Base-by-base conservation (phyloP, 1,140 invertebrate species). In the Spodoptera frugiperda region DNA sequence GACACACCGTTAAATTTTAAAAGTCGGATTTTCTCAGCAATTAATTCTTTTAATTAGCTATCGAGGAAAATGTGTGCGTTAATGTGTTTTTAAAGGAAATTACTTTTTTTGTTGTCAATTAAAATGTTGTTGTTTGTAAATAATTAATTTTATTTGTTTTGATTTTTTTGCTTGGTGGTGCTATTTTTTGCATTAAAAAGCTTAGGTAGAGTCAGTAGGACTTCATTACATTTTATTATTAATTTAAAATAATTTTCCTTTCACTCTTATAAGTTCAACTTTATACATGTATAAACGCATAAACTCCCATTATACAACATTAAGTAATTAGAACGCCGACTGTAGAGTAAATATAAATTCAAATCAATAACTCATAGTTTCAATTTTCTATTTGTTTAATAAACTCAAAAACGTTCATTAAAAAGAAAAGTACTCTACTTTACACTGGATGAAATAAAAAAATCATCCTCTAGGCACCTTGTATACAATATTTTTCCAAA, bases 1-100 rank as follows among this genome's bases (percentile, higher is more conserved):
- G 85, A 74, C 85, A 86, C 84, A 80, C 83, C 85, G 86, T 90
- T 85, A 89, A 88, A 89, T 87, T 86, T 90, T 82, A 86, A 89
- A 88, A 79, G 80, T 54, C 76, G 81, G 79, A 89, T 89, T 90
- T 90, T 87, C 81, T 82, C 88, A 86, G 88, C 85, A 88, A 88
- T 89, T 90, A 89, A 81, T 82, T 67, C 81, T 77, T 84, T 73
- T 10, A 44, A 73, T 46, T 49, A 55, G 17, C 30, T 61, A 61
- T 46, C n/a, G 49, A 39, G n/a, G 49, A 15, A 21, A 49, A 65
- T 48, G 19, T 25, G 21, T 54, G 30, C 10, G 39, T 55, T 19
- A 30, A 44, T 8, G 19, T 55, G 17, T 71, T 71, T 46, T 53
- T n/a, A 19, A 6, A 11, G 30, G 17, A 72, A 72, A 46, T 72